Base-by-base conservation (phyloP, 2,888 invertebrate genomes). In the Merodon equestris region DNA sequence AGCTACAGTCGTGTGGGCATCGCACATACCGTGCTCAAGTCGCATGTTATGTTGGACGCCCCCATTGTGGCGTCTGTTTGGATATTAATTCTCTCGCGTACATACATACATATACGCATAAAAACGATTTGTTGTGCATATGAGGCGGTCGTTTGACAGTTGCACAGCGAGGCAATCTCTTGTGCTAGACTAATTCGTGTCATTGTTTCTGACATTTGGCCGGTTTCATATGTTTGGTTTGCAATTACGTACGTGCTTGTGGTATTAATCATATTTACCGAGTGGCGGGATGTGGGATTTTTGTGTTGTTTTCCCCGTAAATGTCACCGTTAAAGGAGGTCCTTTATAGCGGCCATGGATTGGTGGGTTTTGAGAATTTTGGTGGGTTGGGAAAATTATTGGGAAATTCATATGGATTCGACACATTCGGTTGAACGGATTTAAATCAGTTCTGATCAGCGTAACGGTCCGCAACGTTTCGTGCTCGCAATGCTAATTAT, bases 151-250 rank as follows among this genome's bases (percentile, higher is more conserved):
- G 50, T 44, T 38, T 76, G 58, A 58, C 58, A 71, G 61, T 61
- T 17, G 54, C 36, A 13, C 40, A 42, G 15, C 48, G 18, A 48
- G 42, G 42, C 61, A 36, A 54, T 44, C 70, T 42, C 54, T 77
- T 77, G 77, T 77, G 57, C 72, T 72, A 67, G 61, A 77, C 77
- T 73, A 73, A 77, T 77, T 77, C 72, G 61, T 77, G 67, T 72
- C 77, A 77, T 3, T 63, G 67, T 68, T 61, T 72, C 44, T 77
- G 77, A 77, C 73, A 77, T 72, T 72, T 70, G 38, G 53, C 40
- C 38, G 42, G 14, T 53, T 45, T 19, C 63, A 38, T 60, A 60
- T 56, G 54, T 13, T 45, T 40, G 36, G 45, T 18, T 54, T 40
- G 17, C 42, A 14, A 10, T 18, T 66, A 27, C 3, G 5, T 40